Percentiles rank a stretch among this genome's conserved stretches.
phyloP scores from a whole-genome alignment of 2,797 vertebrate genomes.

The Lerista edwardsae region DNA sequence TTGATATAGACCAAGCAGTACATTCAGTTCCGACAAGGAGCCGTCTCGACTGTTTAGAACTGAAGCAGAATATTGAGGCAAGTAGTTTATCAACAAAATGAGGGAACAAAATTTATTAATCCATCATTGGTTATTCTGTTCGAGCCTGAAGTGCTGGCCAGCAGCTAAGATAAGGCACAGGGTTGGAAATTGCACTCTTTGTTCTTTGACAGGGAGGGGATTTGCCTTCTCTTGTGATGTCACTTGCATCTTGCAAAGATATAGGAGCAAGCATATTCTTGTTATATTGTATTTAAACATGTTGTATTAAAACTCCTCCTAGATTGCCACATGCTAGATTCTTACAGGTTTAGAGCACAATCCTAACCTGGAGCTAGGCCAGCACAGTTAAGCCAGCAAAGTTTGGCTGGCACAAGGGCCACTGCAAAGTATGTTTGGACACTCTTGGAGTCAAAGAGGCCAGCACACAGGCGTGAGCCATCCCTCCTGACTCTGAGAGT shows the following conservation, averaged over 20 bases:
- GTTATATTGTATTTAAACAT: not conserved
- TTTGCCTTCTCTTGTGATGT: not conserved
- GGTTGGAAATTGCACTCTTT: not conserved
- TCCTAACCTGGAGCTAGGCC: too few species aligned
- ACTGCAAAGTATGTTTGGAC: too few species aligned
- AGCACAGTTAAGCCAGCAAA: too few species aligned
- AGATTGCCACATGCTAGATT: too few species aligned
- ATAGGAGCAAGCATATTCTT: not conserved
- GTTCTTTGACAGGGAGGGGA: not conserved
- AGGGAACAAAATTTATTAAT: not conserved
- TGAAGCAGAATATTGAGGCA: not conserved
- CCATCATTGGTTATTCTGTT: slow-evolving; percentile 1
- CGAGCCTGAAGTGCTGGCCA: not conserved
- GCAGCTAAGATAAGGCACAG: not conserved
- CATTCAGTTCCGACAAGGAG: not conserved
- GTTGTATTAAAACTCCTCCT: not conserved
- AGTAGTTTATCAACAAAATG: not conserved
- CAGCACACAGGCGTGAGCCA: too few species aligned
- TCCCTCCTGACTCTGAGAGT: too few species aligned
- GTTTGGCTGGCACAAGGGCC: too few species aligned
- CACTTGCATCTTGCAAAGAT: not conserved
- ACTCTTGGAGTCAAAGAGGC: too few species aligned
- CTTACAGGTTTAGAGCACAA: too few species aligned
- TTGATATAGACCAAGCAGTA: not conserved
- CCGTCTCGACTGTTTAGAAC: not conserved